Evolutionary conservation across 2,113 vertebrate species (phyloP), one percentile per base, ranked within the genome.

Genomic region (Anoplopoma fimbria): DNA sequence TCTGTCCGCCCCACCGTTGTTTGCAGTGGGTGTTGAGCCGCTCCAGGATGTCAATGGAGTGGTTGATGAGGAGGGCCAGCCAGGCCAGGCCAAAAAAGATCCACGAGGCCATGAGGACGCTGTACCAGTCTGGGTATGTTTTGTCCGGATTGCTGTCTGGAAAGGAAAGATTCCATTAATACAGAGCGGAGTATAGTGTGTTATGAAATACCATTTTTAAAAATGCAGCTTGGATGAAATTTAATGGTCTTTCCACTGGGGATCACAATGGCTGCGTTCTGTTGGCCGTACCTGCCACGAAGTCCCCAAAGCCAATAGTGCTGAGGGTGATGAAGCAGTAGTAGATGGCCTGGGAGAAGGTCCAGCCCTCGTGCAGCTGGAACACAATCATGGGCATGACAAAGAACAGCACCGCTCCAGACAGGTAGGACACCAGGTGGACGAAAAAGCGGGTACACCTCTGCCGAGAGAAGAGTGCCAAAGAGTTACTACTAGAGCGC

Each of bases 31-130:
- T 55, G 74, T 94, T 93, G 47, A 95, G 89, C 2, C 89, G 93
- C 91, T 97, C 97, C 72, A 98, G 89, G 77, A 96, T 91, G 74
- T 94, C 95, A 51, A 97, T 97, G 81, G 93, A 88, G 69, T 97
- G 94, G 85, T 97, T 98, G 92, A 98, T 97, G 68, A 98, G 40
- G 47, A 97, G 87, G 12, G 98, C 95, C 69, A 98, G 93, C 97
- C 98, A 99, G 0, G 97, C 97, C 96, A 99, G 90, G 65, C 97
- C 97, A 65, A 99, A 98, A 85, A 99, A 97, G 88, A 99, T 99
- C 97, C 98, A 98, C 0, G 95, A 89, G 34, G 96, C 96, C 75
- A 97, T 90, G 4, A 97, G 80, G 75, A 96, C 76, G 74, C 96
- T 96, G 89, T 98, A 98, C 97, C 97, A 97, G 27, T 87, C 33